Base-by-base conservation (phyloP, 2,888 invertebrate genomes). In the Drosophila testacea region DNA sequence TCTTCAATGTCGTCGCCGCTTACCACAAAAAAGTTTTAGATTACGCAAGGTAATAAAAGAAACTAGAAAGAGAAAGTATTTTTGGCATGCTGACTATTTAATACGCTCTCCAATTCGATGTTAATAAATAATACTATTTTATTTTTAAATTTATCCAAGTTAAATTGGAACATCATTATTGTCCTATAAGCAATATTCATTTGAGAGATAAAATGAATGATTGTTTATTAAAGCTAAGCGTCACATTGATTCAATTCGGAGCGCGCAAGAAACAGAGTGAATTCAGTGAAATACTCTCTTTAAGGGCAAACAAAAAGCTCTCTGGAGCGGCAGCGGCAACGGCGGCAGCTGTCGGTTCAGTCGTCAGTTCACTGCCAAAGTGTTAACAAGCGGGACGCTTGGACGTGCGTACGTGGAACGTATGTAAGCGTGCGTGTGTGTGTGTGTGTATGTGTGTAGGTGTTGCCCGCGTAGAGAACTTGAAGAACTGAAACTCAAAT, bases 311-410 rank as follows among this genome's bases (percentile, higher is more conserved):
- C 16, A 62, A 48, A 71, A 79, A 88, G 89, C 82, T 90, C 74
- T 81, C 76, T 88, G 81, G 81, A 76, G 63, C 56, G 52, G 56
- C 50, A 50, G 71, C 65, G 66, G 69, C 55, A 55, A 55, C 64
- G 48, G 28, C 28, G 27, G 32, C 46, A 28, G 27, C 27, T 36
- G 39, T 56, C 52, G 47, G 22, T 66, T 82, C 73, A 91, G 81
- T 90, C 80, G 81, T 78, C 62, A 76, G 68, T 85, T 82, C 80
- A 78, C 90, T 89, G 88, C 82, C 90, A 90, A 88, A 83, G 74
- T 81, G 87, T 65, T 80, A 81, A 73, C 72, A 78, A 71, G 76
- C 64, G 59, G 67, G 11, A 22, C 44, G 66, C 4, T 46, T 56
- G 39, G 41, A 64, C 48, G 59, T 51, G 36, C 51, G 55, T 56